These are phyloP conservation scores for Fregetta grallaria DNA, from an alignment of 2,113 vertebrate genomes.

Conservation along the genomic window DNA sequence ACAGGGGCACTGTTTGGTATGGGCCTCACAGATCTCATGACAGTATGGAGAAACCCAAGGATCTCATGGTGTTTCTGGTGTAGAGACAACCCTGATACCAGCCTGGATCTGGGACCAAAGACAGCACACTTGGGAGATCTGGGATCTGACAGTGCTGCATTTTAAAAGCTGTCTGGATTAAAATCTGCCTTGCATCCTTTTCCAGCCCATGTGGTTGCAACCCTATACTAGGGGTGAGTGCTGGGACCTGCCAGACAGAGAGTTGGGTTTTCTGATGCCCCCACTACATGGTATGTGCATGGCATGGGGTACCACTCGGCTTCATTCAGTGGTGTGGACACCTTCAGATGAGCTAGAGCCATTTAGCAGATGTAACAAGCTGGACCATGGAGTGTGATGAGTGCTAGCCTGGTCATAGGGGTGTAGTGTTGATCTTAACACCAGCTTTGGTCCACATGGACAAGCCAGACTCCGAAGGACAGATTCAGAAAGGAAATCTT, in stretches of 20 bases:
- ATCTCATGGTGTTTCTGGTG: not conserved
- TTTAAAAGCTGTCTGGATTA: not conserved
- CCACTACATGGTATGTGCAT: not conserved
- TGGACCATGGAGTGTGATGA: not conserved
- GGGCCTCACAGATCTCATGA: not conserved
- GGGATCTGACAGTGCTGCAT: not conserved
- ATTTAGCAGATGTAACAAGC: not conserved
- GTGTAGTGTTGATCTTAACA: not conserved
- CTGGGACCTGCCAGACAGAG: not conserved
- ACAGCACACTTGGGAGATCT: not conserved
- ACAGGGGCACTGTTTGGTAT: not conserved
- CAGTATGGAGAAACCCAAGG: not conserved
- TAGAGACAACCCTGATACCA: not conserved
- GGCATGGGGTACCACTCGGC: not conserved
- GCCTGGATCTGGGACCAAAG: not conserved
- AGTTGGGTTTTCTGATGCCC: not conserved
- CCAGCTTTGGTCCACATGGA: not conserved
- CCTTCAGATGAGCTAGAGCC: not conserved
- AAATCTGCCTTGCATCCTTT: not conserved
- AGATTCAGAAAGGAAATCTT: not conserved
- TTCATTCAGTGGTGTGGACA: not conserved
- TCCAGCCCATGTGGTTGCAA: not conserved
- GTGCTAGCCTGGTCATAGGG: not conserved
- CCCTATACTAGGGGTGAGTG: not conserved
- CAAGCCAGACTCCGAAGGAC: not conserved